phyloP scores from a whole-genome alignment of 2,888 invertebrate genomes.

The Tortricodes alternella region DNA sequence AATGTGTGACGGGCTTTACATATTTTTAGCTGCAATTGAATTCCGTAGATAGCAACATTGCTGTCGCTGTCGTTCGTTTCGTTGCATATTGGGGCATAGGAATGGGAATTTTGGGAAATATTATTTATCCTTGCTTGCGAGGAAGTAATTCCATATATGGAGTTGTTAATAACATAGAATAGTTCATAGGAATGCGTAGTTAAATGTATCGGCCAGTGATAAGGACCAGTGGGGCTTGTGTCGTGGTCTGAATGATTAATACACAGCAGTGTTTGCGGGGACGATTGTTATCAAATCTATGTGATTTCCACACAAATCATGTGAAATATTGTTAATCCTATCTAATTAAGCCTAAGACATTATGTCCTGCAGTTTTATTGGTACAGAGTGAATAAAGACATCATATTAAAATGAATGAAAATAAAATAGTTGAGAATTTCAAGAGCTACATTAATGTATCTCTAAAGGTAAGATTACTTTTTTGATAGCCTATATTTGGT shows the following conservation, averaged over 20 bases:
- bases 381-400: conserved; percentile 5
- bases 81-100: conserved; percentile 48
- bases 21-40: too few species aligned
- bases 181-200: conserved; percentile 34
- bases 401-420: conserved; percentile 76
- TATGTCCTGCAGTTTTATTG: conserved; percentile 10
- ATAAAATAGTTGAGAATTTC: conserved; percentile 79
- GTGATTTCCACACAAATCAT: conserved; percentile 55
- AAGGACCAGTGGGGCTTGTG: conserved; percentile 26
- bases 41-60: conserved; percentile 34
- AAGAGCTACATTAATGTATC: conserved; percentile 81
- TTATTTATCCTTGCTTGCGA: conserved; percentile 19
- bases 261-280: conserved; percentile 52
- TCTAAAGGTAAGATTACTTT: conserved; percentile 56
- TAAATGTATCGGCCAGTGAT: conserved; percentile 21
- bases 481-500: neutral
- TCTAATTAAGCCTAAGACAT: conserved; percentile 13
- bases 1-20: too few species aligned
- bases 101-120: conserved; percentile 37
- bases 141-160: conserved; percentile 21
- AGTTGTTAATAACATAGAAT: conserved; percentile 32
- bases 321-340: conserved; percentile 54
- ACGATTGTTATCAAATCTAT: conserved; percentile 68
- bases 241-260: conserved; percentile 37
- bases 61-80: conserved; percentile 39